phyloP scores from a whole-genome alignment of 2,113 vertebrate species.

The Aplodontia rufa region DNA sequence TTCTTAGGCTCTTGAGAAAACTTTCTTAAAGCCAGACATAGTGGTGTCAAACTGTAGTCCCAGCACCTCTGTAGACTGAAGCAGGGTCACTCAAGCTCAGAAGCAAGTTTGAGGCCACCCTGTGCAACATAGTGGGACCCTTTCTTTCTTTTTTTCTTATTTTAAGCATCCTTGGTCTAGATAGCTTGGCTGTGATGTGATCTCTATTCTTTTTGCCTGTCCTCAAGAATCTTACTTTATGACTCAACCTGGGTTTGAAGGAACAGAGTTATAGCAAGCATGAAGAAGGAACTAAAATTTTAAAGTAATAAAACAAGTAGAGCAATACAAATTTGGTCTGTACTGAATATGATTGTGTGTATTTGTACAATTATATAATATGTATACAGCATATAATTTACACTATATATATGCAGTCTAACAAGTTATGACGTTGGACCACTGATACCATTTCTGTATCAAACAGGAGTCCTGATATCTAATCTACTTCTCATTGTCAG shows the following conservation, averaged over 20 bases:
- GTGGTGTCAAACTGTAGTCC: neutral
- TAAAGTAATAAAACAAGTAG: slow-evolving; percentile 1
- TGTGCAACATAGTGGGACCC: neutral
- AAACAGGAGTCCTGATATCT: neutral
- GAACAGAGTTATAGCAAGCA: neutral
- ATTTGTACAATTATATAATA: neutral
- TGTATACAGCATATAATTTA: neutral
- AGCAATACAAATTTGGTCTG: neutral
- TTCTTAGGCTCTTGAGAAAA: neutral
- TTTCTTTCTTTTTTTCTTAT: too few species aligned
- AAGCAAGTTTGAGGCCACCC: neutral
- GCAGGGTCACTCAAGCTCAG: neutral
- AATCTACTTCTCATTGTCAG: neutral
- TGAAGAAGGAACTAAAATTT: neutral
- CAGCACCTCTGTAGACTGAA: neutral
- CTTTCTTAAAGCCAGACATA: neutral
- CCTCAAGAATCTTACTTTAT: neutral
- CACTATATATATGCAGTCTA: neutral
- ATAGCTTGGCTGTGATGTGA: neutral
- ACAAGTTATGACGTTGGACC: neutral
- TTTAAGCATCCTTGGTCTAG: neutral
- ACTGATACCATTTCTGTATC: neutral
- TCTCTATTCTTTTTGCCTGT: neutral
- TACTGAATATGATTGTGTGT: neutral
- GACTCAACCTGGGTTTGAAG: neutral